phyloP scores from a whole-genome alignment of 2,113 vertebrate genomes.

The Brachirus orientalis region DNA sequence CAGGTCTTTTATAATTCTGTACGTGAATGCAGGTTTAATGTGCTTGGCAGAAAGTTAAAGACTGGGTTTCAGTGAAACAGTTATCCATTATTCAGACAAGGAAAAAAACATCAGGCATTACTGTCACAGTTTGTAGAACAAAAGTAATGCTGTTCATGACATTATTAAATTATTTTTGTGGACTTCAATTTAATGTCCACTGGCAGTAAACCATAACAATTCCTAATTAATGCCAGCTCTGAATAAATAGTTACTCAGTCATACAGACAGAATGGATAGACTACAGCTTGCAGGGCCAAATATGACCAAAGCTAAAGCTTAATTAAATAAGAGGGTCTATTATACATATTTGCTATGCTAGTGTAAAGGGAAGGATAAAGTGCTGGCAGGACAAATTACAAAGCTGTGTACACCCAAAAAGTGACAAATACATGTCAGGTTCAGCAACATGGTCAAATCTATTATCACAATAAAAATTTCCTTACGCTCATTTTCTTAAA shows the following conservation, averaged over 20 bases:
- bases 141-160: conserved; percentile 47
- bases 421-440: neutral
- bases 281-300: conserved; percentile 43
- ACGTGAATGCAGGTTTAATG: too few relatives aligned
- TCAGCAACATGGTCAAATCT: too few relatives aligned
- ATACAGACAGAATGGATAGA: conserved; percentile 27
- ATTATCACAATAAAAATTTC: too few relatives aligned
- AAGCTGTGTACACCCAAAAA: conserved; percentile 15
- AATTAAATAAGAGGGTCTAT: conserved; percentile 65
- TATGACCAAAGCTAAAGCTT: conserved; percentile 34
- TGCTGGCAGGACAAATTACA: conserved; percentile 20
- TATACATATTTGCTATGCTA: conserved; percentile 43
- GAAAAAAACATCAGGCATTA: too few relatives aligned
- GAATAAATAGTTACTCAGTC: conserved; percentile 42
- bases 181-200: conserved; percentile 52
- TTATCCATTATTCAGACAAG: conserved; percentile 39
- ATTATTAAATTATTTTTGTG: conserved; percentile 55
- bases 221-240: conserved; percentile 62
- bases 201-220: conserved; percentile 62
- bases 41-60: too few relatives aligned
- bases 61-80: conserved; percentile 17
- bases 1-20: too few relatives aligned
- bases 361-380: conserved; percentile 41
- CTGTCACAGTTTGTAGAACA: conserved; percentile 49
- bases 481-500: too few relatives aligned